A percentile compares a stretch with the other conserved stretches of the same genome.
These are phyloP conservation scores for Epinephelus awoara DNA, from an alignment of 2,797 vertebrate species.

Conservation along the genomic window DNA sequence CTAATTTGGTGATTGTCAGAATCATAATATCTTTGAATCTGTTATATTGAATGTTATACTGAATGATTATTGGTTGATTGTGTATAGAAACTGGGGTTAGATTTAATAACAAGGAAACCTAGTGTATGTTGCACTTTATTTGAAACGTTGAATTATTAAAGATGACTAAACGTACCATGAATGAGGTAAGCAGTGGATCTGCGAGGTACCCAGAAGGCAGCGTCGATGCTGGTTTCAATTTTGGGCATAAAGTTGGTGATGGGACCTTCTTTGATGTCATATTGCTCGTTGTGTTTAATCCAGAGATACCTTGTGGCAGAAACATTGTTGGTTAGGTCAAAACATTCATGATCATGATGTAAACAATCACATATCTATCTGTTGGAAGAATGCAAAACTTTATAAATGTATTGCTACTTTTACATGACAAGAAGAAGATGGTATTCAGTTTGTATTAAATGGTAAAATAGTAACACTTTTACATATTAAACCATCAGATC, in stretches of 20 bases:
- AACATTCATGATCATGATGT: background rate
- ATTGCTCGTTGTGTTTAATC: slow-evolving; percentile 83
- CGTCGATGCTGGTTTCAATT: slow-evolving; percentile 82
- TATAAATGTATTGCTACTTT: background rate
- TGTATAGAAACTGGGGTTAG: background rate
- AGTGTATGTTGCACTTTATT: background rate
- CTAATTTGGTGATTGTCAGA: background rate
- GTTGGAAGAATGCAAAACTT: background rate
- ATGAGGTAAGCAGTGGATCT: slow-evolving; percentile 84
- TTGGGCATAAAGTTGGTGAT: slow-evolving; percentile 86
- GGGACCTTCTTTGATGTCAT: slow-evolving; percentile 83
- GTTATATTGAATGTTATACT: background rate
- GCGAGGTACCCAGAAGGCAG: slow-evolving; percentile 84
- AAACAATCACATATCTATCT: background rate
- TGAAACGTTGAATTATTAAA: background rate
- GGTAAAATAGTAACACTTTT: no score
- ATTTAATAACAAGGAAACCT: background rate
- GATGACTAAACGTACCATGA: slow-evolving; percentile 73
- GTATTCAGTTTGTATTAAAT: background rate
- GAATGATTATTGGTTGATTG: background rate
- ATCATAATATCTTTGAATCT: background rate
- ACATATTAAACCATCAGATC: background rate
- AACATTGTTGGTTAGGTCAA: background rate
- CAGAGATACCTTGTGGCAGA: slow-evolving; percentile 81
- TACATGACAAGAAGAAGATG: background rate